A percentile compares a stretch with the other conserved stretches of the same genome.
Evolutionary conservation across 2,797 vertebrate genomes (phyloP).

Genomic region (Smutsia gigantea): DNA sequence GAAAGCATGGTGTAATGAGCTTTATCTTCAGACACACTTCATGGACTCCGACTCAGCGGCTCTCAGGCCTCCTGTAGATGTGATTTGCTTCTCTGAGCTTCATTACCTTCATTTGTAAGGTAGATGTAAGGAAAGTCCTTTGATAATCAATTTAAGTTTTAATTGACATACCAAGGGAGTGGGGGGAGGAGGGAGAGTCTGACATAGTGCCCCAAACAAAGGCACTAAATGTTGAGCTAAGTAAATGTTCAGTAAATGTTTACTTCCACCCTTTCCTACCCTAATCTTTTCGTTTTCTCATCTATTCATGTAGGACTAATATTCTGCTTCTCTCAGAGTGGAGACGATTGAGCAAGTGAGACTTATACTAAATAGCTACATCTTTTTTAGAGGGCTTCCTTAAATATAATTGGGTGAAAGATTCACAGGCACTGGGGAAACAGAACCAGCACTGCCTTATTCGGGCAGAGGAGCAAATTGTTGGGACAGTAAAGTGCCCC

Average conservation of each 20-base stretch:
- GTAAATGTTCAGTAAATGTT: not conserved
- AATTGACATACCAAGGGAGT: not conserved
- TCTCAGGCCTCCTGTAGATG: not conserved
- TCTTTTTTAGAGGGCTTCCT: not conserved
- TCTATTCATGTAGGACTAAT: not conserved
- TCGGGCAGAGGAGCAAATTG: not conserved
- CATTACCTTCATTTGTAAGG: not conserved
- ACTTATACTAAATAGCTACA: not conserved
- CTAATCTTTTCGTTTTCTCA: not conserved
- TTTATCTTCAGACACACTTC: not conserved
- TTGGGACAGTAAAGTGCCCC: not conserved
- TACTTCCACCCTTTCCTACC: not conserved
- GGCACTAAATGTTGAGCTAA: not conserved
- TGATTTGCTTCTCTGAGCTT: not conserved
- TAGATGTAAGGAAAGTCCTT: not conserved
- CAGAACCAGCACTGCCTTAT: no score
- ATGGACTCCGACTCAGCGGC: not conserved
- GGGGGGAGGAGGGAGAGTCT: not conserved
- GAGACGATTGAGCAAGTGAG: not conserved
- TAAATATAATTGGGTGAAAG: not conserved
- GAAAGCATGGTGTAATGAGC: not conserved
- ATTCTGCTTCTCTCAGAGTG: not conserved
- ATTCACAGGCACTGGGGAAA: not conserved
- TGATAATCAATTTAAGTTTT: not conserved
- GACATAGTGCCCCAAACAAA: not conserved